These are phyloP conservation scores for Heteromormyrus szaboi DNA, from an alignment of 2,797 vertebrate species.

Conservation along the genomic window DNA sequence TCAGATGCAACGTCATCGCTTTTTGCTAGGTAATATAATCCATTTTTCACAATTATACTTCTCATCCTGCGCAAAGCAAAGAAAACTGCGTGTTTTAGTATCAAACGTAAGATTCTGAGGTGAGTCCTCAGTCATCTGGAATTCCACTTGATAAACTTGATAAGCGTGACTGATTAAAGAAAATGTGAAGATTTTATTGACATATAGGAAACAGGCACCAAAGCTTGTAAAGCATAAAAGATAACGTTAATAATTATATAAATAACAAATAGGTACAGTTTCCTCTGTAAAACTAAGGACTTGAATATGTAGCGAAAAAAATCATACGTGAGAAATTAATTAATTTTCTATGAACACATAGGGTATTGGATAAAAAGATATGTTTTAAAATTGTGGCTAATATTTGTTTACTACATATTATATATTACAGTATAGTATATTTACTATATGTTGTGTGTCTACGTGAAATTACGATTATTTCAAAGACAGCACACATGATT, in stretches of 20 bases:
- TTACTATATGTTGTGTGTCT: neutral
- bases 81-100: neutral
- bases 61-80: neutral
- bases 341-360: neutral
- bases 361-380: neutral
- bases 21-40: neutral
- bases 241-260: neutral
- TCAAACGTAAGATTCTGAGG: neutral
- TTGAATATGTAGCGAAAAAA: neutral
- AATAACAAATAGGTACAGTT: neutral
- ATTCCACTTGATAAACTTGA: neutral
- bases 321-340: neutral
- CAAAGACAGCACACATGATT: neutral
- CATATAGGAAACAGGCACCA: neutral
- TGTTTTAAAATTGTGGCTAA: neutral
- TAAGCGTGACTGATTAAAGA: neutral
- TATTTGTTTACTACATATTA: neutral
- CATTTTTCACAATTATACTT: neutral
- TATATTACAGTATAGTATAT: neutral
- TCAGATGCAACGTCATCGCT: neutral
- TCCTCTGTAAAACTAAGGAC: neutral
- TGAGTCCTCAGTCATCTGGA: neutral
- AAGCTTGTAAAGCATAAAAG: constrained; percentile 10
- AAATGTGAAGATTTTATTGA: neutral
- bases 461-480: neutral